Conservation (phyloP, 2,797 vertebrate species). For the Tenualosa ilisha region DNA sequence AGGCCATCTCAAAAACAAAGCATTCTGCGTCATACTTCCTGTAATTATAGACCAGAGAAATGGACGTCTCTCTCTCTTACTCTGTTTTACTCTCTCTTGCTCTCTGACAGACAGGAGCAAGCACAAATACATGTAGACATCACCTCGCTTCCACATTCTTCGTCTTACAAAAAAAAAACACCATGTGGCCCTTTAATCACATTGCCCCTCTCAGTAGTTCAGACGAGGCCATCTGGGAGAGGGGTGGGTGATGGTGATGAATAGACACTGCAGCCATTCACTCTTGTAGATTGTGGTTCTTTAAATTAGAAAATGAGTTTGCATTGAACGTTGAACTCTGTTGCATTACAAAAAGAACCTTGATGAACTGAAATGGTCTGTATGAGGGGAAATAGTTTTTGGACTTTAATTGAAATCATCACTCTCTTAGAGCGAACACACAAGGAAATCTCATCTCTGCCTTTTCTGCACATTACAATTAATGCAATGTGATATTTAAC, state of each 20-base stretch:
- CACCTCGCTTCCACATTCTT: neutral
- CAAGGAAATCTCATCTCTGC: too few relatives aligned
- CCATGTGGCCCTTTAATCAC: too few relatives aligned
- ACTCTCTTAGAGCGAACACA: too few relatives aligned
- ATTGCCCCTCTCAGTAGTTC: too few relatives aligned
- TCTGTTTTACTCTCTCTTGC: neutral
- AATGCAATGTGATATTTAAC: neutral
- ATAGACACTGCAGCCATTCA: neutral
- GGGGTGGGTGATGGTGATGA: neutral
- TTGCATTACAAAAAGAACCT: too few relatives aligned
- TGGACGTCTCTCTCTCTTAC: neutral
- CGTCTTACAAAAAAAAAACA: neutral
- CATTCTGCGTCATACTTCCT: too few relatives aligned
- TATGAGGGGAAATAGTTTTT: too few relatives aligned
- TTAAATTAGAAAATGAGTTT: neutral
- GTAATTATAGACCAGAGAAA: too few relatives aligned
- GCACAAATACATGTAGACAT: neutral
- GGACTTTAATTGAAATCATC: too few relatives aligned
- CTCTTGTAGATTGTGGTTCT: neutral
- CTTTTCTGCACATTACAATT: neutral
- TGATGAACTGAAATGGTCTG: too few relatives aligned
- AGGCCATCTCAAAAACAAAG: neutral
- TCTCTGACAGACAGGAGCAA: neutral
- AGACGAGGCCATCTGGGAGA: too few relatives aligned
- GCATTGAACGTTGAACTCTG: neutral